Percentiles rank a stretch among this genome's conserved stretches.
These are phyloP conservation scores for Silurus lanzhouensis DNA, from an alignment of 2,797 vertebrate species.

Conservation along the genomic window DNA sequence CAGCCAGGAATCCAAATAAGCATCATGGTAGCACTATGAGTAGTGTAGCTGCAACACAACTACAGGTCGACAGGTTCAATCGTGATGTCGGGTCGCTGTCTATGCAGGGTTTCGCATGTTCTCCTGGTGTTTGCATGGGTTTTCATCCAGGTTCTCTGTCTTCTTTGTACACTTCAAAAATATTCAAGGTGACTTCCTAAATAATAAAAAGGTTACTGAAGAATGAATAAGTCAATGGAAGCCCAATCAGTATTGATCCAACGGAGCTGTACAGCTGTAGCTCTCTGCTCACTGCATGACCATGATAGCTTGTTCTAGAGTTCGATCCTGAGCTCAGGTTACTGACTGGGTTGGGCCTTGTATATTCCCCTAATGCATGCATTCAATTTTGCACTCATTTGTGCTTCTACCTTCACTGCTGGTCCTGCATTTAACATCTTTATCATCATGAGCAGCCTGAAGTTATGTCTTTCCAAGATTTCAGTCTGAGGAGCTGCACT, in stretches of 20 bases:
- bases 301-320: background rate
- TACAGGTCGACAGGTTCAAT: too few relatives aligned
- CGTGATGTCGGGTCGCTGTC: background rate
- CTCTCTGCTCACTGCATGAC: background rate
- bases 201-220: background rate
- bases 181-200: background rate
- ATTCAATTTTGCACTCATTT: background rate
- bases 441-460: background rate
- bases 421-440: background rate
- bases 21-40: too few relatives aligned
- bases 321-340: background rate
- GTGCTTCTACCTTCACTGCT: background rate
- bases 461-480: background rate
- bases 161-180: background rate
- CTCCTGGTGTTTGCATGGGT: background rate
- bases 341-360: background rate
- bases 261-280: background rate
- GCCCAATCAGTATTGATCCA: background rate
- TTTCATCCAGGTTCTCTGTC: background rate
- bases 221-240: background rate
- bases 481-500: background rate
- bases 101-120: background rate
- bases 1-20: background rate
- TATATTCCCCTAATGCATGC: background rate
- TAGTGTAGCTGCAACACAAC: background rate